A percentile compares a stretch with the other conserved stretches of the same genome.
Evolutionary conservation across 2,113 vertebrate genomes (phyloP).

Genomic region (Istiophorus platypterus): DNA sequence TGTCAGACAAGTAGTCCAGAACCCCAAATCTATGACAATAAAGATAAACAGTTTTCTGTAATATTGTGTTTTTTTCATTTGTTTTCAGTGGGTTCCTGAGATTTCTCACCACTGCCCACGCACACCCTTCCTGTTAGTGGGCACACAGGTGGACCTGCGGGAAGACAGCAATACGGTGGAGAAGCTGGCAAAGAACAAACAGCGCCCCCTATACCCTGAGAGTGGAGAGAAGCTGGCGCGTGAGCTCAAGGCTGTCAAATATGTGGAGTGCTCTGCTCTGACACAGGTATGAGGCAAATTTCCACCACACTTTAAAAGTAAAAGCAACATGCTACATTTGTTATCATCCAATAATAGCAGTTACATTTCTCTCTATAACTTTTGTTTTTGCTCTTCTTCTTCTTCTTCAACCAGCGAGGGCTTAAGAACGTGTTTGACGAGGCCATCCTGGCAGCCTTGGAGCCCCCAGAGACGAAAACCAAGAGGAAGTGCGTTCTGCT

Average conservation of each 20-base stretch:
- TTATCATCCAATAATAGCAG: neutral
- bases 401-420: slow-evolving; percentile 76
- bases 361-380: neutral
- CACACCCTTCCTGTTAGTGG: slow-evolving; percentile 97
- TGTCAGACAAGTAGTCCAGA: neutral
- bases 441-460: slow-evolving; percentile 86
- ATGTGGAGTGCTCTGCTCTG: slow-evolving; percentile 97
- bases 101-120: slow-evolving; percentile 99
- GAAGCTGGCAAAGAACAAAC: slow-evolving; percentile 99
- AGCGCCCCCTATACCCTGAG: slow-evolving; percentile 94
- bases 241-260: slow-evolving; percentile 97
- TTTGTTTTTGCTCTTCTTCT: neutral
- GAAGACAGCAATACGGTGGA: slow-evolving; percentile 97
- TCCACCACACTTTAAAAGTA: neutral
- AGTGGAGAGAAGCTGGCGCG: slow-evolving; percentile 94
- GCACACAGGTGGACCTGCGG: slow-evolving; percentile 96
- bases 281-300: slow-evolving; percentile 89
- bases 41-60: neutral
- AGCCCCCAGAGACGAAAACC: slow-evolving; percentile 85
- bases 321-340: neutral
- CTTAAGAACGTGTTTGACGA: slow-evolving; percentile 88
- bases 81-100: slow-evolving; percentile 95
- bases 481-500: slow-evolving; percentile 84
- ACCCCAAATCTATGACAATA: too few species aligned
- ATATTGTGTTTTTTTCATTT: neutral